Evolutionary conservation across 2,113 vertebrate genomes (phyloP).

Genomic region (Neodontobutis hainanensis): DNA sequence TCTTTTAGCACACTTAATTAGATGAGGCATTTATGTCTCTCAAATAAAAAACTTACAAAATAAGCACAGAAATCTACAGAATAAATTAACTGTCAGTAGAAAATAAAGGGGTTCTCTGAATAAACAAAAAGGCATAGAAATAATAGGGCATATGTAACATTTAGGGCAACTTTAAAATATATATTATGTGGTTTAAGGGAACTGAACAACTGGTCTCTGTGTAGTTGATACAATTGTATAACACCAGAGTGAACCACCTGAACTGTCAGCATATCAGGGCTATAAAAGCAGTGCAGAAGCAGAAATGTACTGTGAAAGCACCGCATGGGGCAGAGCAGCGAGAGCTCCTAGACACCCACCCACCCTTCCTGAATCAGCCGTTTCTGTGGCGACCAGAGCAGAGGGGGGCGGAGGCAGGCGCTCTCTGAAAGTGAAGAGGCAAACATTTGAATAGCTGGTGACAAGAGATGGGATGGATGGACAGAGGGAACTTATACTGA

Average conservation of each 20-base stretch:
- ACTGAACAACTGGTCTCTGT: conserved; percentile 50
- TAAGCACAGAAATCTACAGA: conserved; percentile 4
- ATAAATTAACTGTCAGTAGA: conserved; percentile 6
- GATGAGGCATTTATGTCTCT: conserved; percentile 19
- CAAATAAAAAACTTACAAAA: conserved; percentile 20
- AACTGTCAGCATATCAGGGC: conserved; percentile 63
- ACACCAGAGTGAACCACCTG: conserved; percentile 67
- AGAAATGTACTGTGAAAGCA: conserved; percentile 71
- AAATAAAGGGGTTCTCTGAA: conserved; percentile 9
- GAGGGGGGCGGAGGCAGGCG: conserved; percentile 49
- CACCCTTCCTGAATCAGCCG: conserved; percentile 78
- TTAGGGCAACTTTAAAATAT: conserved; percentile 14
- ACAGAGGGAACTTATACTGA: conserved; percentile 30
- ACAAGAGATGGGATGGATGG: conserved; percentile 43
- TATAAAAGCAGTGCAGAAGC: conserved; percentile 68
- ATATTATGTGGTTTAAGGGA: conserved; percentile 27
- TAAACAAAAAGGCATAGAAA: background rate
- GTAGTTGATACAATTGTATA: conserved; percentile 49
- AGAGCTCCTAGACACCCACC: conserved; percentile 73
- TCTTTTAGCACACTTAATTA: conserved; percentile 21
- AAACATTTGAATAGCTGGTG: conserved; percentile 63
- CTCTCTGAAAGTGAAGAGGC: conserved; percentile 61
- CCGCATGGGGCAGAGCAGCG: conserved; percentile 75
- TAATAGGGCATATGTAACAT: background rate
- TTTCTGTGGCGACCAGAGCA: conserved; percentile 76